Percentiles rank a stretch among this genome's conserved stretches.
These are phyloP conservation scores for Drosophila takahashii DNA, from an alignment of 1,140 invertebrate genomes.

Conservation along the genomic window DNA sequence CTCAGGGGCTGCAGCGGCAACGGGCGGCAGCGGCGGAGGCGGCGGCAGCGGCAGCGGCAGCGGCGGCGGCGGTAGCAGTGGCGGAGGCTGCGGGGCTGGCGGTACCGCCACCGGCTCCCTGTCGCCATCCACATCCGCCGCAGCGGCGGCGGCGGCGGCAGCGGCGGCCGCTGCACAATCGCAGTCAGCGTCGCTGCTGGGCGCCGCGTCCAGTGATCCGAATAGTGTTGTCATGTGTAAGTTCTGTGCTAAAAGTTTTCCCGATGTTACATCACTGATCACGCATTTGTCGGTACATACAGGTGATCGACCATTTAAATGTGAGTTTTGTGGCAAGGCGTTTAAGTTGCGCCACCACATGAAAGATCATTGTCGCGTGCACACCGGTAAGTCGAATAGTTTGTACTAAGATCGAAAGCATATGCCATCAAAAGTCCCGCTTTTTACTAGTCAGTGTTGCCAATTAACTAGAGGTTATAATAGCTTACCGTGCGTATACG, in stretches of 20 bases:
- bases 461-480: background rate
- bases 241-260: conserved; percentile 95
- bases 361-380: conserved; percentile 96
- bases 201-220: conserved; percentile 86
- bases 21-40: conserved; percentile 11
- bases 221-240: conserved; percentile 93
- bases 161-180: conserved; percentile 78
- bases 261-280: conserved; percentile 93
- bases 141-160: conserved; percentile 73
- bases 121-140: conserved; percentile 78
- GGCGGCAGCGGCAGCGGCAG: conserved; percentile 21
- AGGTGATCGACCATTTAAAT: conserved; percentile 94
- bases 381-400: conserved; percentile 88
- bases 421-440: background rate
- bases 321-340: conserved; percentile 95
- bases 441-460: background rate
- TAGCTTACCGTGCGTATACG: background rate
- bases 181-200: conserved; percentile 82
- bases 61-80: conserved; percentile 31
- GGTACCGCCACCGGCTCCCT: conserved; percentile 53
- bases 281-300: conserved; percentile 94
- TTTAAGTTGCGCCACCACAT: conserved; percentile 96
- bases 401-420: background rate
- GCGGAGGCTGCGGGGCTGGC: conserved; percentile 22
- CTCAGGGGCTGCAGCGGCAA: conserved; percentile 17